These are phyloP conservation scores for Limnothrissa miodon DNA, from an alignment of 2,113 vertebrate genomes.

Conservation along the genomic window DNA sequence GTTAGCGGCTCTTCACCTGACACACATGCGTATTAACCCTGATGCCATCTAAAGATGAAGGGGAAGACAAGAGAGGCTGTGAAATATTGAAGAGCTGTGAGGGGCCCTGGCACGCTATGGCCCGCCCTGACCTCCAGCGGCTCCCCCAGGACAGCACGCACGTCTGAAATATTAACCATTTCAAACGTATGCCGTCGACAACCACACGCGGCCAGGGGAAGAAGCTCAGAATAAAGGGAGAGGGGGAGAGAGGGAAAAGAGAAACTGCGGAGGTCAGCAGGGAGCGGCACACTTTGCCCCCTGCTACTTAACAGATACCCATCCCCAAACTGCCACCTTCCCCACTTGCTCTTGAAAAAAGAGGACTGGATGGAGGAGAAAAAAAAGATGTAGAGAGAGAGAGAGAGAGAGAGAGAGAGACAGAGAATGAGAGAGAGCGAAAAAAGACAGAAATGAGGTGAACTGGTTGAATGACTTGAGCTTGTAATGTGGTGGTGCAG, in stretches of 20 bases:
- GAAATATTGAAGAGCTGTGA: constrained; percentile 66
- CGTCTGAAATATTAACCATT: constrained; percentile 67
- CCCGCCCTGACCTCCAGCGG: constrained; percentile 56
- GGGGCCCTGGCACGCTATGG: constrained; percentile 58
- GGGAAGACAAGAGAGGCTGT: constrained; percentile 44
- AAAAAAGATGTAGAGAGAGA: background rate
- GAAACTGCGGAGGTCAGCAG: background rate
- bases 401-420: background rate
- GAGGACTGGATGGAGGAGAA: background rate
- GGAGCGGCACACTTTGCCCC: background rate
- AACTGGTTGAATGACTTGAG: background rate
- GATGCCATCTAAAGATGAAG: constrained; percentile 34
- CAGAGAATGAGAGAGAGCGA: background rate
- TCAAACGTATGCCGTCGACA: constrained; percentile 52
- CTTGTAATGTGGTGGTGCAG: background rate
- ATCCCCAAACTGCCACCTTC: background rate
- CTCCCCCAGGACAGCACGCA: constrained; percentile 56
- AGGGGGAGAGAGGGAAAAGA: background rate
- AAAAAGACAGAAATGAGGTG: background rate
- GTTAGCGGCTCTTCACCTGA: background rate
- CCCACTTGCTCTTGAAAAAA: background rate
- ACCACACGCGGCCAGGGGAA: background rate
- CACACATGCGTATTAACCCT: constrained; percentile 23
- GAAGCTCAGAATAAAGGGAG: background rate
- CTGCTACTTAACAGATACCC: background rate